phyloP scores from a whole-genome alignment of 1,140 invertebrate genomes.

The Melanaphis sacchari region DNA sequence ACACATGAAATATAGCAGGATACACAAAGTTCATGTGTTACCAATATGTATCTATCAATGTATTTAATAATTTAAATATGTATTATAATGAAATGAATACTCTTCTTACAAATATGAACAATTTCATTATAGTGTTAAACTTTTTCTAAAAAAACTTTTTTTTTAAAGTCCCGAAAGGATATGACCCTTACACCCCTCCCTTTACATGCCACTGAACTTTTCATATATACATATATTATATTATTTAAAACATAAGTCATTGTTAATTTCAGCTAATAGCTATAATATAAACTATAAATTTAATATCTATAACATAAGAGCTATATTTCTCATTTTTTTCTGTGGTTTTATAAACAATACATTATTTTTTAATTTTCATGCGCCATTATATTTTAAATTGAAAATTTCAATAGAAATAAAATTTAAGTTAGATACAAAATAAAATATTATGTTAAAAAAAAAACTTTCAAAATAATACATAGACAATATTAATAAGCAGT shows the following conservation, averaged over 20 bases:
- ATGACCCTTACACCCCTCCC: not conserved
- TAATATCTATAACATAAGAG: not conserved
- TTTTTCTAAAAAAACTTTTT: not conserved
- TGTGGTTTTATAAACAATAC: not conserved
- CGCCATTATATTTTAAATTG: not conserved
- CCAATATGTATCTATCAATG: not conserved
- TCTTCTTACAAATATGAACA: not conserved
- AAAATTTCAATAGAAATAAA: not conserved
- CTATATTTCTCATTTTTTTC: not conserved
- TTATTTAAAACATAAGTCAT: not conserved
- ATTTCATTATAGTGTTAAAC: not conserved
- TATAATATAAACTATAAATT: not conserved
- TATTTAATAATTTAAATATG: not conserved
- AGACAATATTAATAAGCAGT: not conserved
- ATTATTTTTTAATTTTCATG: not conserved
- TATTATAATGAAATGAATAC: not conserved
- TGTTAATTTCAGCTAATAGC: not conserved
- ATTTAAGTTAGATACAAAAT: no score
- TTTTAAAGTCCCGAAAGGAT: not conserved
- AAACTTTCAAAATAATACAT: not conserved
- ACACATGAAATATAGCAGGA: no score
- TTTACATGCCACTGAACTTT: not conserved
- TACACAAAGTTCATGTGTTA: not conserved
- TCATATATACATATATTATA: not conserved
- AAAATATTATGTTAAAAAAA: no score